A percentile compares a stretch with the other conserved stretches of the same genome.
Conservation (phyloP, 2,113 vertebrate genomes). For the Chaetorhynchus papuensis region DNA sequence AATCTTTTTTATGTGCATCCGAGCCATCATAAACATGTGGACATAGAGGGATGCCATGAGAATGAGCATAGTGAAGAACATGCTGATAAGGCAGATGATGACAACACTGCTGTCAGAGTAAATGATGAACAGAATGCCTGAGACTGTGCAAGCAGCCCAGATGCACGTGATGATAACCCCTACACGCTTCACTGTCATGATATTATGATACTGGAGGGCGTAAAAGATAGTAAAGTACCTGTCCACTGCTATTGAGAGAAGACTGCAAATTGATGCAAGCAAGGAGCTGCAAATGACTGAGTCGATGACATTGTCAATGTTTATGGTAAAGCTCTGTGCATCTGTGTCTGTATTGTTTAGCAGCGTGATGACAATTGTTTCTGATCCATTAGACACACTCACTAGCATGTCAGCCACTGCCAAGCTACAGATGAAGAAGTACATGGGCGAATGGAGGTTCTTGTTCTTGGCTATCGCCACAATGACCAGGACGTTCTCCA, state of each 20-base stretch:
- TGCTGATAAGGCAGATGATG: slow-evolving; percentile 89
- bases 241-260: slow-evolving; percentile 92
- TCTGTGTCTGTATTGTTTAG: slow-evolving; percentile 79
- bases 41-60: slow-evolving; percentile 94
- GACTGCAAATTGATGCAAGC: slow-evolving; percentile 91
- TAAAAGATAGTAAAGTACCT: slow-evolving; percentile 97
- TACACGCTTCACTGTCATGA: slow-evolving; percentile 84
- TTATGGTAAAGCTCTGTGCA: slow-evolving; percentile 78
- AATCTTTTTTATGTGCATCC: slow-evolving; percentile 89
- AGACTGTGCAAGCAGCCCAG: slow-evolving; percentile 85
- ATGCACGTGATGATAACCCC: slow-evolving; percentile 81
- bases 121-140: slow-evolving; percentile 88
- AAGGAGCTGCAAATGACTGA: slow-evolving; percentile 95
- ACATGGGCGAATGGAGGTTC: slow-evolving; percentile 95
- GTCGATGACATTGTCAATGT: slow-evolving; percentile 92
- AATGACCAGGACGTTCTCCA: slow-evolving; percentile 92
- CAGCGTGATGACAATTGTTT: slow-evolving; percentile 90
- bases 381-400: slow-evolving; percentile 91
- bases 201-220: slow-evolving; percentile 90
- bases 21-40: slow-evolving; percentile 95
- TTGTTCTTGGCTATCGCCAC: slow-evolving; percentile 90
- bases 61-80: slow-evolving; percentile 93
- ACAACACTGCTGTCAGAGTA: slow-evolving; percentile 89
- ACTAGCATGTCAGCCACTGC: slow-evolving; percentile 94
- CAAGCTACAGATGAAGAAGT: slow-evolving; percentile 95